Evolutionary conservation across 1,140 invertebrate species (phyloP), one percentile per base, ranked within the genome.

Genomic region (Venturia canescens): DNA sequence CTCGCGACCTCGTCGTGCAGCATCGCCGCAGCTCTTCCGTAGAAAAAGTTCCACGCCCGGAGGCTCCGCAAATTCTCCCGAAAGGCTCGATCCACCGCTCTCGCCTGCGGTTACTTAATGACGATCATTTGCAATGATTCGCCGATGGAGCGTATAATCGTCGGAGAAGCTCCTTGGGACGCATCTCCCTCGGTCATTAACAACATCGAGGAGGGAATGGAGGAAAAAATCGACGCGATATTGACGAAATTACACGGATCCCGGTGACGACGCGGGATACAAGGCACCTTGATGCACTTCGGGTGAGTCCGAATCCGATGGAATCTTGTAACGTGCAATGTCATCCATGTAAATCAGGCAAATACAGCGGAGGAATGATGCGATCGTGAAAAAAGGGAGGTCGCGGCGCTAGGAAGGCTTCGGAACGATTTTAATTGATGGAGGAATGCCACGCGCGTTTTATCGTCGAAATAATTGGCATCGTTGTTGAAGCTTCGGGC

Each of bases 111-210:
- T 27, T 74, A 50, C 26, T 74, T 50, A 74, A 74, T 74, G 71
- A 74, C 71, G 44, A 74, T 74, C 71, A 74, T 74, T 74, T 74
- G 71, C 71, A 74, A 74, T 74, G 71, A 74, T 74, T 74, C 71
- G 71, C 44, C 48, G 71, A 74, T 74, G 44, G 71, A 74, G 71
- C 21, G 44, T 18, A 53, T 71, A 53, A 74, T 29, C 23, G 44
- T 50, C 7, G 5, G 18, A 21, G 71, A 48, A 48, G 23, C 71
- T 74, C 60, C 60, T 63, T 27, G 21, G 7, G 34, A 27, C 9
- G 44, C 23, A 27, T 50, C 38, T 27, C 26, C 26, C 71, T 53
- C 71, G 71, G 50, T 74, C 71, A 74, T 74, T 74, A 74, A 74
- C 71, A 50, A 74, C 71, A 27, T 11, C 21, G 34, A 71, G n/a